Conservation (phyloP, 2,797 vertebrate species). For the Siniperca undulata region DNA sequence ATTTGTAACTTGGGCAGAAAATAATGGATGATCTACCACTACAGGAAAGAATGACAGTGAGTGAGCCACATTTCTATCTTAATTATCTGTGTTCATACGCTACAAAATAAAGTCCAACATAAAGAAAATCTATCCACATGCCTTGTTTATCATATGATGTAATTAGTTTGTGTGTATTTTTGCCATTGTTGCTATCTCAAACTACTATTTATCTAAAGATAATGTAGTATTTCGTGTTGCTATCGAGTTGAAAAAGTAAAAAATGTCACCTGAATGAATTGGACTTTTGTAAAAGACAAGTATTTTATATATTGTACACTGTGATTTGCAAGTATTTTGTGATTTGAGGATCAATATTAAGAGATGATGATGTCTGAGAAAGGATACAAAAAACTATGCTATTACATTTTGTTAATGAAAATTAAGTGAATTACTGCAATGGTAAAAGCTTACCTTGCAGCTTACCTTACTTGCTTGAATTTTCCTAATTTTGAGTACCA, state of each 20-base stretch:
- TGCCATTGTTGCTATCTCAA: neutral
- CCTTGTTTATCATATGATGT: neutral
- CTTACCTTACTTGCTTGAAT: neutral
- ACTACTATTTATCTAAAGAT: neutral
- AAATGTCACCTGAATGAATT: neutral
- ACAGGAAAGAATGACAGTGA: neutral
- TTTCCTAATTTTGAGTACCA: neutral
- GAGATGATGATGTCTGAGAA: neutral
- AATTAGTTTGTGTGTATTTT: neutral
- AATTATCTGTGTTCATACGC: constrained; percentile 24
- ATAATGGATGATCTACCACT: neutral
- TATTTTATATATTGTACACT: neutral
- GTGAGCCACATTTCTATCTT: constrained; percentile 47
- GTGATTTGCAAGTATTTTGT: neutral
- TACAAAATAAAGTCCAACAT: constrained; percentile 46
- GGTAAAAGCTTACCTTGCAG: neutral
- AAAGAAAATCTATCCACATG: neutral
- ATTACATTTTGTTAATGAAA: neutral
- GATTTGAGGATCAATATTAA: neutral
- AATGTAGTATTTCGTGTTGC: neutral
- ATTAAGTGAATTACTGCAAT: neutral
- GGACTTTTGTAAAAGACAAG: neutral
- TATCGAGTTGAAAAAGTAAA: neutral
- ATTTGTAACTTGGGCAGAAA: constrained; percentile 22
- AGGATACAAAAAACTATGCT: neutral